A percentile compares a stretch with the other conserved stretches of the same genome.
Conservation (phyloP, 1,140 invertebrate genomes). For the Batillaria attramentaria region DNA sequence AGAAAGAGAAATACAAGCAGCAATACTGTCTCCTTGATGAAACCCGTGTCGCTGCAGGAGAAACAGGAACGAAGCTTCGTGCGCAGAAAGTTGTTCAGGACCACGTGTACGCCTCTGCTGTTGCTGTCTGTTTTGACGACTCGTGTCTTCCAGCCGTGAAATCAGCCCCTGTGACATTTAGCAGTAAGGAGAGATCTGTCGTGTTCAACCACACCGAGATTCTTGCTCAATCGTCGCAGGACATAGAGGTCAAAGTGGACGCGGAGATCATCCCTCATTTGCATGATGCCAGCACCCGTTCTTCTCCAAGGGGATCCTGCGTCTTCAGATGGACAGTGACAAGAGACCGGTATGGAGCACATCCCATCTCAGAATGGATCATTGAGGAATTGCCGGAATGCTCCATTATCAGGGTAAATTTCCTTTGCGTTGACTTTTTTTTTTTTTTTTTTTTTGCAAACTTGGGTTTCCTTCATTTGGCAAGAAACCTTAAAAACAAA, state of each 20-base stretch:
- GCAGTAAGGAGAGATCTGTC: not conserved
- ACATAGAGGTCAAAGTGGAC: not conserved
- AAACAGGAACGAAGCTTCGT: not conserved
- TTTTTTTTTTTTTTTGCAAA: too few relatives aligned
- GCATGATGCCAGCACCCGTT: not conserved
- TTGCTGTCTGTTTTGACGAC: slow-evolving; percentile 14
- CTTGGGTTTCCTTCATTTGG: too few relatives aligned
- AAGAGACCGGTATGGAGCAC: not conserved
- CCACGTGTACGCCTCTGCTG: slow-evolving; percentile 2
- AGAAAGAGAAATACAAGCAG: not conserved
- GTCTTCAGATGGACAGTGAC: slow-evolving; percentile 12
- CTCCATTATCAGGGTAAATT: not conserved
- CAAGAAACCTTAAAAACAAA: too few relatives aligned
- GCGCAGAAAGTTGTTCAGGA: not conserved
- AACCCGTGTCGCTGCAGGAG: not conserved
- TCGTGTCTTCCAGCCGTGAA: not conserved
- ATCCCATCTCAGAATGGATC: not conserved
- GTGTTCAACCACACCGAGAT: not conserved
- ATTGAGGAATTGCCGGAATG: not conserved
- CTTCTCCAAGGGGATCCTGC: not conserved
- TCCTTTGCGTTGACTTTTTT: too few relatives aligned
- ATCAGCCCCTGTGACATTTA: not conserved
- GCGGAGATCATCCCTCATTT: not conserved
- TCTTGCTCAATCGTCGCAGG: not conserved
- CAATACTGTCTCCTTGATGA: not conserved